A percentile compares a stretch with the other conserved stretches of the same genome.
Conservation (phyloP, 2,888 invertebrate genomes). For the Perdita meconis region DNA sequence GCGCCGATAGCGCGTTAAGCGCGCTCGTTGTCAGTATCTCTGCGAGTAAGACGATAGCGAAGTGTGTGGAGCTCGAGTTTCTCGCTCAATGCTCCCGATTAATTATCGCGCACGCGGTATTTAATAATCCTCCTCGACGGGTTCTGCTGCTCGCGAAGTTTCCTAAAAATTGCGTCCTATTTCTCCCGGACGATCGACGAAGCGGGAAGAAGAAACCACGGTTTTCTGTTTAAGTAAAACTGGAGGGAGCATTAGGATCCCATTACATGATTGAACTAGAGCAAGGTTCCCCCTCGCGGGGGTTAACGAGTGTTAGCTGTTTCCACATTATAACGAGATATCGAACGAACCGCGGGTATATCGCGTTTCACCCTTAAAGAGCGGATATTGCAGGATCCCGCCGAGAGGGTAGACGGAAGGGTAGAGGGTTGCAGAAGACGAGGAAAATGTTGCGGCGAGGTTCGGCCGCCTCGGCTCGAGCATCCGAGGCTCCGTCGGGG, state of each 20-base stretch:
- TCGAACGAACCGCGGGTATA: slow-evolving; percentile 74
- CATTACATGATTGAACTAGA: slow-evolving; percentile 69
- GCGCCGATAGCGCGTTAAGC: no score
- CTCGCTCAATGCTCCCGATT: no score
- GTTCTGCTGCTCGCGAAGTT: no score
- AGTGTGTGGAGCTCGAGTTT: no score
- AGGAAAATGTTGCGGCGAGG: slow-evolving; percentile 58
- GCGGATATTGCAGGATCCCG: slow-evolving; percentile 62
- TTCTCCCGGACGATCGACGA: no score
- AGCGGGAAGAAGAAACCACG: not conserved
- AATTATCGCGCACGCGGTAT: no score
- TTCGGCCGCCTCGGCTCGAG: slow-evolving; percentile 62
- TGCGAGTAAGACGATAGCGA: no score
- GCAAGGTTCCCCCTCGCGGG: slow-evolving; percentile 53
- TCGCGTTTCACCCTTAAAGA: slow-evolving; percentile 82
- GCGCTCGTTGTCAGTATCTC: no score
- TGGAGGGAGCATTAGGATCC: slow-evolving; percentile 36
- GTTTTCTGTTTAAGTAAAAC: slow-evolving; percentile 33
- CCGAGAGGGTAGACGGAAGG: slow-evolving; percentile 48
- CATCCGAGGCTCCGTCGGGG: slow-evolving; percentile 42
- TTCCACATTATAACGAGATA: slow-evolving; percentile 82
- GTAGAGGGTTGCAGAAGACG: slow-evolving; percentile 56
- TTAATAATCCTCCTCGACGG: no score
- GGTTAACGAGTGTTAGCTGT: slow-evolving; percentile 80
- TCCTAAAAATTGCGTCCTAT: no score